phyloP scores from a whole-genome alignment of 23 tunicate species.

The Styela clava region DNA sequence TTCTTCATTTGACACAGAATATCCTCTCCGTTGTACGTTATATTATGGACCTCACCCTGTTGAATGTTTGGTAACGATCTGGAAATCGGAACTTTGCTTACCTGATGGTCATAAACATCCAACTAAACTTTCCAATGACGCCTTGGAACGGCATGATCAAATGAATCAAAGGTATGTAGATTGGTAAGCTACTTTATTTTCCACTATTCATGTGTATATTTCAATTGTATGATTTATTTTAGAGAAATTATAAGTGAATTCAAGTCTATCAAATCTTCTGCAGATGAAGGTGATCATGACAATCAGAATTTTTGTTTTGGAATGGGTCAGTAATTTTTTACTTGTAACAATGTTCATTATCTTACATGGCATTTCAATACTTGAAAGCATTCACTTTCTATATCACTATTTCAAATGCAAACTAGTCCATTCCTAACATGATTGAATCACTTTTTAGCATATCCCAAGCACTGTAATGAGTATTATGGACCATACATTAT shows the following conservation, averaged over 20 bases:
- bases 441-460: constrained; percentile 10
- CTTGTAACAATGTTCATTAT: no score
- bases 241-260: constrained; percentile 16
- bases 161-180: background rate
- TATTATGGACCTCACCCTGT: constrained; percentile 34
- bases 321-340: constrained; percentile 30
- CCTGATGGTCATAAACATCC: constrained; percentile 21
- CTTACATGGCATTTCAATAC: no score
- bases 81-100: constrained; percentile 19
- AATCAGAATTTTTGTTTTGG: constrained; percentile 39
- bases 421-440: no score
- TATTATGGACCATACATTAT: no score
- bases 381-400: no score
- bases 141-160: background rate
- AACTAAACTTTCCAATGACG: background rate
- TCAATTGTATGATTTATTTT: background rate
- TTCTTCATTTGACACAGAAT: background rate
- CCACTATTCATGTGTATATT: background rate
- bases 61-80: constrained; percentile 23
- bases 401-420: no score
- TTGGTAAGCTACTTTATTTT: background rate
- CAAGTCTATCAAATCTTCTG: background rate
- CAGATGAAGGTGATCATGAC: constrained; percentile 24
- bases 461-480: no score
- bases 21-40: constrained; percentile 2